Evolutionary conservation across 30 jellyfish, hydroid and myxozoan species (phyloP), one percentile per base, ranked within the genome.

Genomic region (Nemopilema nomurai): DNA sequence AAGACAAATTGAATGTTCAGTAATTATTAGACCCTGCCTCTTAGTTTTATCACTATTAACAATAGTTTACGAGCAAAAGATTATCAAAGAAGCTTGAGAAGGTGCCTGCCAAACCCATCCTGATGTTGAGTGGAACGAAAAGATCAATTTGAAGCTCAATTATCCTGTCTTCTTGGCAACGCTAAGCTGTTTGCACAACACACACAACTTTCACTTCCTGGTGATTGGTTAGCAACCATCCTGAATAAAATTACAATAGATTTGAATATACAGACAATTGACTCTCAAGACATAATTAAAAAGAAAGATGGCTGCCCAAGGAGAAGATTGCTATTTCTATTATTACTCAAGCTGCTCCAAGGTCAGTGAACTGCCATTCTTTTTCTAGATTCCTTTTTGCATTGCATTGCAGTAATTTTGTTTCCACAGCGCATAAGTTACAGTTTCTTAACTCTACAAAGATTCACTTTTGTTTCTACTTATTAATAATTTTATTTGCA

Each of bases 291-390:
- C 23, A 23, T 23, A 4, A 26, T 18, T 18, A 9, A 29, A 18
- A 24, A 21, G 7, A 72, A 51, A 19, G 28, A 93, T 93, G 98
- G 94, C 98, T 0, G 66, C 86, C 0, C 90, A 82, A 75, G 98
- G 98, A 32, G 97, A 93, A 69, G 98, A 93, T 80, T 93, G 98
- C 89, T 89, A 88, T 80, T 93, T 88, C 78, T 93, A 52, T 94
- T 83, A 77, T 80, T 69, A 80, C 31, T 81, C 96, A 71, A 74
- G 90, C 1, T 93, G 98, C 88, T 83, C 91, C 17, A 88, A 88
- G 97, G 98, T 93, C 62, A 63, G 86, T 52, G 18, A 19, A n/a
- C 29, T 63, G 7, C 16, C n/a, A 63, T 19, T 63, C 6, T 6
- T 41, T 41, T 41, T n/a, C n/a, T n/a, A n/a, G n/a, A n/a, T n/a